Evolutionary conservation across 2,888 invertebrate species (phyloP).

Genomic region (Drosophila borealis): DNA sequence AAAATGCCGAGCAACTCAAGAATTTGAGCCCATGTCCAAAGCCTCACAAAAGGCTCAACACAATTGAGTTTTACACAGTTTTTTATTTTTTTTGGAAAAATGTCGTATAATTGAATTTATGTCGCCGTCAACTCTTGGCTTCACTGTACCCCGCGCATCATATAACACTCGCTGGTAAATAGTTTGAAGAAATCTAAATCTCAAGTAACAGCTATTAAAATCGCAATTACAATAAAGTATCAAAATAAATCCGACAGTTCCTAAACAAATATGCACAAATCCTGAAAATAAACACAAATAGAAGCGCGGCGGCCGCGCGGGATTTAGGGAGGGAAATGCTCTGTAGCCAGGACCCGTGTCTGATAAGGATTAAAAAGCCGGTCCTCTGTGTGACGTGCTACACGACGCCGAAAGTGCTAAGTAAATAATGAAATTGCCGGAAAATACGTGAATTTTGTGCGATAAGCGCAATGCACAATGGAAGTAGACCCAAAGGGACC

Average conservation of each 20-base stretch:
- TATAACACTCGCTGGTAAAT: conserved; percentile 3
- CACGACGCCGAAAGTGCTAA: conserved; percentile 70
- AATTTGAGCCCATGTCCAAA: conserved; percentile 12
- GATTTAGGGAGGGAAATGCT: not conserved
- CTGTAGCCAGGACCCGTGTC: conserved; percentile 27
- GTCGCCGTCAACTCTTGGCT: not conserved
- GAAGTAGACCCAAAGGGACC: conserved; percentile 5
- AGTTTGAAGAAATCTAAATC: conserved; percentile 33
- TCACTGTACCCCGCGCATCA: conserved; percentile 13
- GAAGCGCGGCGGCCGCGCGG: not conserved
- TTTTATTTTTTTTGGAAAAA: conserved; percentile 29
- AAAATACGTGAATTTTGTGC: conserved; percentile 56
- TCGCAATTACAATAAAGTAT: conserved; percentile 62
- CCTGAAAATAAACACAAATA: conserved; percentile 48
- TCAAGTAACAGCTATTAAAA: conserved; percentile 63
- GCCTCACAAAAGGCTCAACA: conserved; percentile 32
- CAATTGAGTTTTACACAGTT: conserved; percentile 53
- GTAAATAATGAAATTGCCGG: conserved; percentile 64
- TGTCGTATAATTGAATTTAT: conserved; percentile 53
- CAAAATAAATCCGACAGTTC: conserved; percentile 57
- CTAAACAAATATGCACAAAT: conserved; percentile 77
- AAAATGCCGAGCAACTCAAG: conserved; percentile 8
- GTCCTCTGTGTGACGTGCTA: conserved; percentile 39
- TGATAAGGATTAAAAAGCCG: conserved; percentile 78
- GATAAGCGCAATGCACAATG: conserved; percentile 51